Conservation (phyloP, 2,797 vertebrate genomes). For the Hapalemur alaotrensis region DNA sequence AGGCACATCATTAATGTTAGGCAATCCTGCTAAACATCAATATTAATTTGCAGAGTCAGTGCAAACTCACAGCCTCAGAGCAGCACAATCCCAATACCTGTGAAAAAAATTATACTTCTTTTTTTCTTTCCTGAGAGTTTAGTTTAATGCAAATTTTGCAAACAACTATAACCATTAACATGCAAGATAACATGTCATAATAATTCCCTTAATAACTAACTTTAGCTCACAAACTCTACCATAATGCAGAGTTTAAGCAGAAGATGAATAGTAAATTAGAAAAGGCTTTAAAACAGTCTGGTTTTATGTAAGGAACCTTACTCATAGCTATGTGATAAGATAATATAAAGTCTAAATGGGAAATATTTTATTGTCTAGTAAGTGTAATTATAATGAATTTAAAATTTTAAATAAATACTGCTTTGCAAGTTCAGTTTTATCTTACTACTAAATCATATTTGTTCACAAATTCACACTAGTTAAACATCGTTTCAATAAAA, state of each 20-base stretch:
- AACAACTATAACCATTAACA: conserved; percentile 19
- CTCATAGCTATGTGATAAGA: not conserved
- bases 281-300: not conserved
- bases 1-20: not conserved
- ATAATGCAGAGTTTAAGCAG: conserved; percentile 31
- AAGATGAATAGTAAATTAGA: conserved; percentile 35
- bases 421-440: not conserved
- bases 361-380: conserved; percentile 9
- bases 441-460: not conserved
- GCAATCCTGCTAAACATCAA: not conserved
- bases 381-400: not conserved
- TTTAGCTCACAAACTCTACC: not conserved
- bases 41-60: not conserved
- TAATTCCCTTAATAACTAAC: conserved; percentile 56
- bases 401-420: not conserved
- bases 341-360: not conserved
- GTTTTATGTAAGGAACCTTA: not conserved
- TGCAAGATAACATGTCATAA: conserved; percentile 37
- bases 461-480: not conserved
- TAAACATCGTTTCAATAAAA: not conserved
- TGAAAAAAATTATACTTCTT: not conserved
- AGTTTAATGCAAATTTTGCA: conserved; percentile 15
- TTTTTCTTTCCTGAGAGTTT: not conserved
- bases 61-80: not conserved
- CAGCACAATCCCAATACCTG: not conserved